Percentiles rank a stretch among this genome's conserved stretches.
phyloP scores from a whole-genome alignment of 1,140 invertebrate species.

The Aphelenchoides avenae region DNA sequence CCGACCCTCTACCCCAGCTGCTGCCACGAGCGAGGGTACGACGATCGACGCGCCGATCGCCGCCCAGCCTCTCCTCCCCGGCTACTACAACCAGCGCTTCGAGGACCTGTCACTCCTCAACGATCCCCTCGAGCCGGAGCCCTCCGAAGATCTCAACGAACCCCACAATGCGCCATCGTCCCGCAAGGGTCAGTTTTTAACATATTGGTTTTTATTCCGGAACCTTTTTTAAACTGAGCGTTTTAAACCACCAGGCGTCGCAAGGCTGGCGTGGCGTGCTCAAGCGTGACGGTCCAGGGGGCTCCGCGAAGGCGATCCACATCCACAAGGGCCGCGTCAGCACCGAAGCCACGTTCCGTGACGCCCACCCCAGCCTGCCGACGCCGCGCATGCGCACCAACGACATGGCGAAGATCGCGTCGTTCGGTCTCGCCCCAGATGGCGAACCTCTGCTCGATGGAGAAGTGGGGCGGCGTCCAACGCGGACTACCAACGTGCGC shows the following conservation, averaged over 20 bases:
- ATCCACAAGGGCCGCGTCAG: conserved; percentile 79
- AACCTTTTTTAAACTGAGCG: background rate
- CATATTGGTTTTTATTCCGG: background rate
- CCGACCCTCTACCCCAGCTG: no score
- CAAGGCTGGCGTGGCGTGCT: conserved; percentile 80
- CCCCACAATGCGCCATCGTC: no score
- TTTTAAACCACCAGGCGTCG: conserved; percentile 69
- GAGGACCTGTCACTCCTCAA: no score
- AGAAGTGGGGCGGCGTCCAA: conserved; percentile 97
- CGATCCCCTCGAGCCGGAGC: no score
- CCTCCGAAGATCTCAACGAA: no score
- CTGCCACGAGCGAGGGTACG: no score
- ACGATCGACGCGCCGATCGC: no score
- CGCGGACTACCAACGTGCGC: conserved; percentile 88
- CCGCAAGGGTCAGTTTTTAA: background rate
- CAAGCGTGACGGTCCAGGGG: conserved; percentile 80
- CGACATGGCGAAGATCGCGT: conserved; percentile 85
- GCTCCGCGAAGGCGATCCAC: conserved; percentile 88
- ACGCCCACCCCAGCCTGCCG: conserved; percentile 94
- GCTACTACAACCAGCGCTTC: no score
- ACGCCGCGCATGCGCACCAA: conserved; percentile 88
- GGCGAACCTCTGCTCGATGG: conserved; percentile 74
- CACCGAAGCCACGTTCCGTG: conserved; percentile 95
- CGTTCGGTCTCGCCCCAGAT: conserved; percentile 91
- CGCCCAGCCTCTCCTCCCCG: no score